Base-by-base conservation (phyloP, 2,888 invertebrate species). In the Sarcophaga caerulescens region DNA sequence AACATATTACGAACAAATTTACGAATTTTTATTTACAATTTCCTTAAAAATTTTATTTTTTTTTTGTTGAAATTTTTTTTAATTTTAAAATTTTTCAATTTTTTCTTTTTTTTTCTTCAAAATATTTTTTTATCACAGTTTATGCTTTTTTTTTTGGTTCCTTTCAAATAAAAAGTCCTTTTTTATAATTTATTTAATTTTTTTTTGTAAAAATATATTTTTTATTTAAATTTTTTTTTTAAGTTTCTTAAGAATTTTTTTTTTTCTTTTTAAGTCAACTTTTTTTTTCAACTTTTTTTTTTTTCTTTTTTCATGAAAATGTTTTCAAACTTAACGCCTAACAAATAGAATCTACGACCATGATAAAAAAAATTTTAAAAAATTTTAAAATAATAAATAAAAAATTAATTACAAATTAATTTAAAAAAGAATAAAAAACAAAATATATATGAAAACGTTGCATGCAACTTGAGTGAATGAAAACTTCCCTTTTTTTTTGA, bases 141-240 rank as follows among this genome's bases (percentile, higher is more conserved):
- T 21, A 2, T 19, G 6, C 3, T 60, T 60, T 14, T 6, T 60
- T 19, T 11, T 2, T 3, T 6, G 0, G n/a, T 21, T 5, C 17
- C 1, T 19, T 21, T 21, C 4, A 60, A 60, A 60, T 19, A 60
- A 60, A n/a, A 60, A 21, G 21, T 21, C n/a, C 1, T 25, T 62
- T 45, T 45, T 62, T 59, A 23, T 62, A 74, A 71, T 25, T 52
- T 52, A n/a, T n/a, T n/a, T n/a, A n/a, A n/a, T 52, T 52, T 12
- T 70, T 85, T 84, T 85, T 73, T 84, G 85, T 77, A 87, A 85
- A 87, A 85, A 87, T 87, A 87, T 77, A 85, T 74, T 86, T 74
- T 86, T 84, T 81, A 62, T 77, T 85, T 85, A 83, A 57, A 68
- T 35, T 81, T 21, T 63, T 66, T 44, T 81, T 25, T 6, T 76